These are phyloP conservation scores for Fistularia commersonii DNA, from an alignment of 2,797 vertebrate genomes.

Conservation along the genomic window DNA sequence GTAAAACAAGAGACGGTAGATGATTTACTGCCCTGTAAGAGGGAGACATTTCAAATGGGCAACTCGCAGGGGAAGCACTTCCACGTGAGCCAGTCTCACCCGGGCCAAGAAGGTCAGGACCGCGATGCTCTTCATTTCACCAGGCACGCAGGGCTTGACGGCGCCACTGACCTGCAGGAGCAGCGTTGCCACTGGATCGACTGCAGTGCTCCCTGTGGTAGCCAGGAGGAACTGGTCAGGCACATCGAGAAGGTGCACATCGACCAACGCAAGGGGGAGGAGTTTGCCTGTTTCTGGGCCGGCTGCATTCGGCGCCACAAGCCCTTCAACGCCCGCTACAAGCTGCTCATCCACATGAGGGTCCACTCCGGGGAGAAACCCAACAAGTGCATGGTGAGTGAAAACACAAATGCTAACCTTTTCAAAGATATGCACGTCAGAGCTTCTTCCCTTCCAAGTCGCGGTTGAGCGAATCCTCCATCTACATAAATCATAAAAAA, in stretches of 20 bases:
- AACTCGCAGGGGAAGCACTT: constrained; percentile 72
- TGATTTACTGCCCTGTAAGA: constrained; percentile 72
- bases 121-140: constrained; percentile 43
- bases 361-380: constrained; percentile 97
- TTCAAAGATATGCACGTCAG: too few species aligned
- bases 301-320: constrained; percentile 90
- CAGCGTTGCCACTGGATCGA: constrained; percentile 92
- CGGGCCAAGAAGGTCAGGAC: constrained; percentile 53
- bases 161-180: constrained; percentile 42
- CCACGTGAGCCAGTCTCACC: constrained; percentile 62
- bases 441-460: too few species aligned
- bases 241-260: constrained; percentile 97
- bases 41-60: constrained; percentile 67
- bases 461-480: too few species aligned
- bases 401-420: neutral
- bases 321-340: constrained; percentile 96
- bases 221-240: constrained; percentile 93
- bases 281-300: constrained; percentile 96
- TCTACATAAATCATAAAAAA: too few species aligned
- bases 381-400: constrained; percentile 96
- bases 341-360: constrained; percentile 97
- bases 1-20: constrained; percentile 88
- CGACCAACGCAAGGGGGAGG: constrained; percentile 93
- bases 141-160: constrained; percentile 41
- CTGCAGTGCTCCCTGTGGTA: constrained; percentile 84